Base-by-base conservation (phyloP, 2,113 vertebrate genomes). In the Microtus ochrogaster region DNA sequence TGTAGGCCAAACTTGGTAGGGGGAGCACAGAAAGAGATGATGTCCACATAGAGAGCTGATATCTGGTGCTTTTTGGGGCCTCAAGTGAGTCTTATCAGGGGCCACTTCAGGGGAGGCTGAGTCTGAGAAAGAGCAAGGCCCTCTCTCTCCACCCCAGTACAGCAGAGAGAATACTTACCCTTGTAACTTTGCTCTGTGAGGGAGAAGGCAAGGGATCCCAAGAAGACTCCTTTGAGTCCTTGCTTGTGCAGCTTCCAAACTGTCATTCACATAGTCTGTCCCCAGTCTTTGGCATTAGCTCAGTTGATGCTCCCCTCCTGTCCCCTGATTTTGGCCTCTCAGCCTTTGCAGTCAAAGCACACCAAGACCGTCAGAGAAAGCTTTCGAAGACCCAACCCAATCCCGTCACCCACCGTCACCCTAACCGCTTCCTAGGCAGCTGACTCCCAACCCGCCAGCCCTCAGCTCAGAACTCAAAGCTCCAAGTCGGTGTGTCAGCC, bases 1-100 rank as follows among this genome's bases (percentile, higher is more conserved):
- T 87, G 47, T 91, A 95, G 96, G 90, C 88, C 92, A 95, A 66
- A 87, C 19, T 82, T 92, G 22, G 73, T 63, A 61, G n/a, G 65
- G 76, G 81, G 70, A 85, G 44, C 89, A 58, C 33, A 70, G 76
- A 93, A 85, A 88, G 63, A 92, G 74, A 91, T 55, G 61, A 41
- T 96, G 91, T 55, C 82, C 86, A 11, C 0, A 4, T 24, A 52
- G 88, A 83, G 1, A 44, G 63, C 49, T 92, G 36, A 88, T 94
- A 76, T 82, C 76, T 68, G 28, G 83, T 63, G 55, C 89, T 85
- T 77, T 77, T 44, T 24, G 76, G 47, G 82, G n/a, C 26, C 82
- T 61, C 30, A 73, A 83, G 83, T 19, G 72, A 92, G 72, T 89
- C 83, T 76, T 77, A 82, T 28, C 14, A 41, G 81, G 76, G 92